Evolutionary conservation across 2,888 invertebrate species (phyloP).

Genomic region (Erebia ligea): DNA sequence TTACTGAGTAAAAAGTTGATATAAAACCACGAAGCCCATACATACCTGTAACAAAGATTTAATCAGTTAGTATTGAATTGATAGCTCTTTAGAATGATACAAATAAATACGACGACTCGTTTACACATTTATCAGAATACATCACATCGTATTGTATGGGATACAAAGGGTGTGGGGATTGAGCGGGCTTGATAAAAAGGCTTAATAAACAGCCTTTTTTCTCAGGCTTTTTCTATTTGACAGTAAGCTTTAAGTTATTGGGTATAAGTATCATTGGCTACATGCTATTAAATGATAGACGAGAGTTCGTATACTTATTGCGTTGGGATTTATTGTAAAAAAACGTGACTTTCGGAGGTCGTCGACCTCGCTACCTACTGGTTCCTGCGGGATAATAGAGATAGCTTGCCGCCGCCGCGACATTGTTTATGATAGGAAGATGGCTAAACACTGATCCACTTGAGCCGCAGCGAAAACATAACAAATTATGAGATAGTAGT

Average conservation of each 20-base stretch:
- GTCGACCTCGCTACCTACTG: constrained; percentile 70
- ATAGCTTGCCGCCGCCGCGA: constrained; percentile 55
- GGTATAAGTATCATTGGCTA: constrained; percentile 56
- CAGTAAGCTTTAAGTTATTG: constrained; percentile 74
- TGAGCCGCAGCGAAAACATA: constrained; percentile 9
- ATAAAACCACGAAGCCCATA: constrained; percentile 51
- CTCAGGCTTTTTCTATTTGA: constrained; percentile 52
- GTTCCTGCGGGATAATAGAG: constrained; percentile 63
- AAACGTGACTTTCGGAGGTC: constrained; percentile 69
- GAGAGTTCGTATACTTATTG: constrained; percentile 72
- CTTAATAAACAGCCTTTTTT: constrained; percentile 64
- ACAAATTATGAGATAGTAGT: constrained; percentile 8
- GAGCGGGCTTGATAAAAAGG: constrained; percentile 62
- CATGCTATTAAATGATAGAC: constrained; percentile 71
- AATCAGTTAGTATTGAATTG: constrained; percentile 39
- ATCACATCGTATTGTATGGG: constrained; percentile 54
- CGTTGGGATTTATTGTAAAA: constrained; percentile 55
- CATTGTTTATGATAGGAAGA: constrained; percentile 61
- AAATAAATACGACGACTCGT: constrained; percentile 45
- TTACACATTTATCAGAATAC: constrained; percentile 59
- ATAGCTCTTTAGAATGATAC: constrained; percentile 36
- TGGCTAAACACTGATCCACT: constrained; percentile 48
- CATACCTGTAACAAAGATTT: constrained; percentile 71
- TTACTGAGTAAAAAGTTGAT: constrained; percentile 29
- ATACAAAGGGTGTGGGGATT: constrained; percentile 60